Evolutionary conservation across 1,140 invertebrate genomes (phyloP).

Genomic region (Antheraea pernyi): DNA sequence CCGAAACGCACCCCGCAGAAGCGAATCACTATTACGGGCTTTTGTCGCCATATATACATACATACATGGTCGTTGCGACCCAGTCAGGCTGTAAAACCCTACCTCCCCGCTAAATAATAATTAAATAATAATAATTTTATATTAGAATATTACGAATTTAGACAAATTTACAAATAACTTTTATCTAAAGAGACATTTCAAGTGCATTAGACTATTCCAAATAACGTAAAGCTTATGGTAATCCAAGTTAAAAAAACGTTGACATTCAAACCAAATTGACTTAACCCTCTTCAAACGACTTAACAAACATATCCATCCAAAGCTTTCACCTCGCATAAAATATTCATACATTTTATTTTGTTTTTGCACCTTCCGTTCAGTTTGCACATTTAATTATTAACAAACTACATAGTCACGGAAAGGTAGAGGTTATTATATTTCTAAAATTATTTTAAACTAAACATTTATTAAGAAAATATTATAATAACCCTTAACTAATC

Average conservation of each 20-base stretch:
- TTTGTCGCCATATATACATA: no score
- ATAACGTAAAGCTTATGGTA: constrained; percentile 25
- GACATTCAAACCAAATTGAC: constrained; percentile 59
- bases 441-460: no score
- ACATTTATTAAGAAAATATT: no score
- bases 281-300: constrained; percentile 68
- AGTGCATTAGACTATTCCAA: constrained; percentile 25
- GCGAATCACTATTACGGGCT: no score
- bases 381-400: background rate
- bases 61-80: no score
- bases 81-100: no score
- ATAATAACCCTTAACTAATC: no score
- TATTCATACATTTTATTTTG: constrained; percentile 56
- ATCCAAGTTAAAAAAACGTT: constrained; percentile 53
- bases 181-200: background rate
- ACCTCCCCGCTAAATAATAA: no score
- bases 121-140: no score
- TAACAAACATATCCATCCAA: constrained; percentile 53
- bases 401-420: background rate
- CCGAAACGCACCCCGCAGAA: no score
- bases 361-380: constrained; percentile 41
- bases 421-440: background rate
- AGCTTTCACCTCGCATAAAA: constrained; percentile 59
- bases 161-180: background rate
- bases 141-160: no score